These are phyloP conservation scores for Platerodrilus igneus DNA, from an alignment of 2,888 invertebrate genomes.

Conservation along the genomic window DNA sequence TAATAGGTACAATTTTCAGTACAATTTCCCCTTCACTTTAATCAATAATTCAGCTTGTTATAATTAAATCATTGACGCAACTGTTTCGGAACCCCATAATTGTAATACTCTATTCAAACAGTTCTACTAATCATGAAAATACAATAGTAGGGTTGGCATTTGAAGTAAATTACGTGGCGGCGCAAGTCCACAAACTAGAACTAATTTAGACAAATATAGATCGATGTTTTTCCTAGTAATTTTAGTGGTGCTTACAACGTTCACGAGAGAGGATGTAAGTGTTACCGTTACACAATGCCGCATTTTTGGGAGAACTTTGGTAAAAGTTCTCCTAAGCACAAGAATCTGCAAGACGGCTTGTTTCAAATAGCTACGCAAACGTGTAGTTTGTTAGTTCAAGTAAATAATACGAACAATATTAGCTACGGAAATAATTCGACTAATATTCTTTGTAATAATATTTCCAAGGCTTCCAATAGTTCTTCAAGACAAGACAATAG, in stretches of 20 bases:
- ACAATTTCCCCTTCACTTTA: too few relatives aligned
- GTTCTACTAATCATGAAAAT: too few relatives aligned
- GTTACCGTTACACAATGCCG: slow-evolving; percentile 15
- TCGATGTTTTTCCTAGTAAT: slow-evolving; percentile 20
- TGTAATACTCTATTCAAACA: too few relatives aligned
- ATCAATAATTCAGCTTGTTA: too few relatives aligned
- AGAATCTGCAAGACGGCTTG: slow-evolving; percentile 68
- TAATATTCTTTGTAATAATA: slow-evolving; percentile 57
- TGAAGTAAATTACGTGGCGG: too few relatives aligned
- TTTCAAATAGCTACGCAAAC: slow-evolving; percentile 77
- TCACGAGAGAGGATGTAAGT: slow-evolving; percentile 10
- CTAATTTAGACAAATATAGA: slow-evolving; percentile 22
- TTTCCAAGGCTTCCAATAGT: slow-evolving; percentile 11
- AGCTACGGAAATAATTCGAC: slow-evolving; percentile 62
- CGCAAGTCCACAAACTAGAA: slow-evolving; percentile 23
- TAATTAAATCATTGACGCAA: too few relatives aligned
- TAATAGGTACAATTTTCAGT: too few relatives aligned
- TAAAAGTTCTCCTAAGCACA: slow-evolving; percentile 50
- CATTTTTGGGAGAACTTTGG: slow-evolving; percentile 59
- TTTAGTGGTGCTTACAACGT: slow-evolving; percentile 10
- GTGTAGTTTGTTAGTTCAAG: slow-evolving; percentile 71
- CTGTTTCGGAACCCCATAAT: too few relatives aligned
- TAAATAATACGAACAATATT: slow-evolving; percentile 71
- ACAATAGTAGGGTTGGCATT: too few relatives aligned
- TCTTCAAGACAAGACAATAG: slow-evolving; percentile 30